Evolutionary conservation across 2,888 invertebrate species (phyloP).

Genomic region (Tenthredo amoena): DNA sequence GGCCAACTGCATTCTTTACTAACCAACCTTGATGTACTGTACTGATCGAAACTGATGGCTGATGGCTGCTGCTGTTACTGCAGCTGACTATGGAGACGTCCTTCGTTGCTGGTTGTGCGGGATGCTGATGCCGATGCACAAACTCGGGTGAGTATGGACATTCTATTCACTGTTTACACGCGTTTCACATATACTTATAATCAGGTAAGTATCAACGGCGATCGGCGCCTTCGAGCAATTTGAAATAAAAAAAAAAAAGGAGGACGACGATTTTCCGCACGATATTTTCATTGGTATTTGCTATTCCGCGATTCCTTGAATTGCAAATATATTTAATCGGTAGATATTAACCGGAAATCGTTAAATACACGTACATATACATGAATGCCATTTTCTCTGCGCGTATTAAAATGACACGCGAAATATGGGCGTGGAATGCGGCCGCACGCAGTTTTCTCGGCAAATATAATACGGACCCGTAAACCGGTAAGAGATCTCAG

Average conservation of each 20-base stretch:
- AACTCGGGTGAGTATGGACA: neutral
- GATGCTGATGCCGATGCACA: neutral
- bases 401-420: neutral
- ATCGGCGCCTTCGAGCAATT: neutral
- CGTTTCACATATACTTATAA: slow-evolving; percentile 20
- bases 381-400: neutral
- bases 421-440: slow-evolving; percentile 16
- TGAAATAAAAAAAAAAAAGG: neutral
- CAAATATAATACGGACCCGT: neutral
- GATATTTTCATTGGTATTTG: neutral
- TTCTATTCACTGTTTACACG: slow-evolving; percentile 9
- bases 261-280: neutral
- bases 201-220: neutral
- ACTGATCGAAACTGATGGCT: neutral
- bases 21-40: slow-evolving; percentile 23
- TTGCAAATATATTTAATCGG: neutral
- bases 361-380: too few species aligned
- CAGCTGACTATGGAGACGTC: slow-evolving; percentile 2
- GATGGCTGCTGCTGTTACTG: neutral
- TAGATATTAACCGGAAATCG: neutral
- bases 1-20: slow-evolving; percentile 6
- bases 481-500: neutral
- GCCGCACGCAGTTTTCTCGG: neutral
- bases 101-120: neutral
- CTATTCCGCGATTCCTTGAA: neutral